Conservation (phyloP, 2,888 invertebrate species). For the Ferdinandea cuprea region DNA sequence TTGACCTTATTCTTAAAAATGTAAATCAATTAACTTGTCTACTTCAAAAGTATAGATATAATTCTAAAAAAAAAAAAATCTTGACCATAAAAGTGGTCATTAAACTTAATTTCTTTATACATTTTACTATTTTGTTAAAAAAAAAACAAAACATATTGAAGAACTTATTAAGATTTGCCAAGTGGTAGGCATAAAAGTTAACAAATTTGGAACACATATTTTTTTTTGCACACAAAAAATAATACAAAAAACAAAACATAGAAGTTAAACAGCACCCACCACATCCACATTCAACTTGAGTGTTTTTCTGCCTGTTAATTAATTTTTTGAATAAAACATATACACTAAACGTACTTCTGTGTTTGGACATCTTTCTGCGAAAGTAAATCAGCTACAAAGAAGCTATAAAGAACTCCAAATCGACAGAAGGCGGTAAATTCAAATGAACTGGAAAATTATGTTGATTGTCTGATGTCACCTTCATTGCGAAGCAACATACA, state of each 20-base stretch:
- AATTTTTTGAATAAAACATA: constrained; percentile 22
- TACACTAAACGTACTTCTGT: not conserved
- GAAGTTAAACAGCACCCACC: constrained; percentile 17
- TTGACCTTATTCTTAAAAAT: too few relatives aligned
- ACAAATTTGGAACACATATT: not conserved
- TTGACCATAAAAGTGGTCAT: too few relatives aligned
- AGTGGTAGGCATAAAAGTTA: not conserved
- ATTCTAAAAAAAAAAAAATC: too few relatives aligned
- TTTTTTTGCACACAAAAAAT: too few relatives aligned
- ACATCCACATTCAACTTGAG: not conserved
- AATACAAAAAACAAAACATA: not conserved
- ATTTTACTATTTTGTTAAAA: too few relatives aligned
- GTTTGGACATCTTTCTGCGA: not conserved
- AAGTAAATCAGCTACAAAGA: constrained; percentile 6
- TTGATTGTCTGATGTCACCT: constrained; percentile 24
- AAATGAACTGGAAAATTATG: not conserved
- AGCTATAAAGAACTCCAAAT: constrained; percentile 1
- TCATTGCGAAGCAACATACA: not conserved
- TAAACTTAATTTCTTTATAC: too few relatives aligned
- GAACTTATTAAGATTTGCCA: too few relatives aligned
- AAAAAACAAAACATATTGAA: too few relatives aligned
- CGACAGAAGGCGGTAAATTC: constrained; percentile 14
- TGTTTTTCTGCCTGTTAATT: constrained; percentile 19
- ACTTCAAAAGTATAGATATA: too few relatives aligned
- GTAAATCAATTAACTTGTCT: too few relatives aligned